phyloP scores from a whole-genome alignment of 2,888 invertebrate species.

The Anthrax anthrax region DNA sequence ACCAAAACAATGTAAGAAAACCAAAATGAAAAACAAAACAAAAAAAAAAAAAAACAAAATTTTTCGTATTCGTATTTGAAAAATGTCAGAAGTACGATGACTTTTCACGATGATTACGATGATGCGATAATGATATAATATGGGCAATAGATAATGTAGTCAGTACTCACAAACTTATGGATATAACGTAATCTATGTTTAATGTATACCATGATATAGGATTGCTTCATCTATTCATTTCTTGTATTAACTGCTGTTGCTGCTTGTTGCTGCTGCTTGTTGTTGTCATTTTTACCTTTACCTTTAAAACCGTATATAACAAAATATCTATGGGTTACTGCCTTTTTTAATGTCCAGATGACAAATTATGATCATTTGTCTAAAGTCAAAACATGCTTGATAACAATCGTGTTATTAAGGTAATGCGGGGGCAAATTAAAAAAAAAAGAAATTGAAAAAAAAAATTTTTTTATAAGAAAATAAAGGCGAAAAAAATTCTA shows the following conservation, averaged over 20 bases:
- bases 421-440: background rate
- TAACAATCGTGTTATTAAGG: conserved; percentile 9
- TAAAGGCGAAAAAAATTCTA: too few species aligned
- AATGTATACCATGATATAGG: background rate
- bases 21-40: too few species aligned
- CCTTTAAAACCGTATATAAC: too few species aligned
- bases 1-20: too few species aligned
- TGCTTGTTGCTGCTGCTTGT: background rate
- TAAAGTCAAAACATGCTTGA: conserved; percentile 13
- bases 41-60: too few species aligned
- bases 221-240: background rate
- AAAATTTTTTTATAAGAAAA: background rate
- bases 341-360: conserved; percentile 7
- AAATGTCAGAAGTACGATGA: background rate
- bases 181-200: too few species aligned
- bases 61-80: background rate
- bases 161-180: too few species aligned
- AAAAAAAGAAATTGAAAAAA: background rate
- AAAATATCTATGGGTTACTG: background rate
- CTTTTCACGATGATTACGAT: too few species aligned
- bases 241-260: background rate
- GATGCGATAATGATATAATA: too few species aligned
- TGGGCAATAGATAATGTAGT: too few species aligned
- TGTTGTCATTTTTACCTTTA: too few species aligned
- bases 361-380: conserved; percentile 13